Percentiles rank a stretch among this genome's conserved stretches.
Evolutionary conservation across 2,113 vertebrate species (phyloP).

Genomic region (Ardeotis arabs): DNA sequence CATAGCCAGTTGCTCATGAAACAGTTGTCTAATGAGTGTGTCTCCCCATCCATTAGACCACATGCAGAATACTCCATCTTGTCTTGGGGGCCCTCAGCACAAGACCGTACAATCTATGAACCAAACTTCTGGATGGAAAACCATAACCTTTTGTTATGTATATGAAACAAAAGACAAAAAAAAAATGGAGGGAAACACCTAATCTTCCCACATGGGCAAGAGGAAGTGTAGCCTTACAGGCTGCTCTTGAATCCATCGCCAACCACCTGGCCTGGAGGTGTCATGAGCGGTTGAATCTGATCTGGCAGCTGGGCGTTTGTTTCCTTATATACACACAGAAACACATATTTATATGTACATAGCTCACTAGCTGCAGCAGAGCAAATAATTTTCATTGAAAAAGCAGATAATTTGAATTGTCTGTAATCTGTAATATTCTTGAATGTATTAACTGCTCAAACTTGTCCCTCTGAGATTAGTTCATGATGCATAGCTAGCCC

Average conservation of each 20-base stretch:
- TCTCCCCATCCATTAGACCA: background rate
- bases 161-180: background rate
- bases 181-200: background rate
- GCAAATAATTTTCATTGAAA: background rate
- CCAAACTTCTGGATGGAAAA: background rate
- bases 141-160: background rate
- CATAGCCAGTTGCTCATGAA: background rate
- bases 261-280: background rate
- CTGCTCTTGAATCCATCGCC: background rate
- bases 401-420: background rate
- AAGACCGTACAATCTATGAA: background rate
- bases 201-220: background rate
- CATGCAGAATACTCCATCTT: background rate
- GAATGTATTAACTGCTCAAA: background rate
- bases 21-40: background rate
- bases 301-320: background rate
- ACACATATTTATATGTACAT: background rate
- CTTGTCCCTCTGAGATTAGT: background rate
- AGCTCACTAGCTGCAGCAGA: background rate
- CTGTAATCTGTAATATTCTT: background rate
- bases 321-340: background rate
- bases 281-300: background rate
- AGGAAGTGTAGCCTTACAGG: background rate
- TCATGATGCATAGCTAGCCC: background rate
- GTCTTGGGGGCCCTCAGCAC: background rate